These are phyloP conservation scores for Stictocephala bisonia DNA, from an alignment of 2,888 invertebrate species.

Conservation along the genomic window DNA sequence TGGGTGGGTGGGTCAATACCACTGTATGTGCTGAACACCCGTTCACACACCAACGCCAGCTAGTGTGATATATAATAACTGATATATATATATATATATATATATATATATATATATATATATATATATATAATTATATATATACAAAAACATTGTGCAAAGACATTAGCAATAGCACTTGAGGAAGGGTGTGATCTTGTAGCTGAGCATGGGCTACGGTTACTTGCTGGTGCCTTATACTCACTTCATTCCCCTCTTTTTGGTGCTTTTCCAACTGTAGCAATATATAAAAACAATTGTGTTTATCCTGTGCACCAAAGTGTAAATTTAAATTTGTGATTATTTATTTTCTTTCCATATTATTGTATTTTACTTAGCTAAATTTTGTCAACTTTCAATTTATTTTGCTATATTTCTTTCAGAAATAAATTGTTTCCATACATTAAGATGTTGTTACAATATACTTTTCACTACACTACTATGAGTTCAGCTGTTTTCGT, in stretches of 20 bases:
- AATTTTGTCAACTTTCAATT: conserved; percentile 17
- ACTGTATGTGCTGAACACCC: too few species aligned
- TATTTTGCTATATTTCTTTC: conserved; percentile 8
- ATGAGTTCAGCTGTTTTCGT: too few species aligned
- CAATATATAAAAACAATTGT: conserved; percentile 24
- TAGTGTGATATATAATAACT: too few species aligned
- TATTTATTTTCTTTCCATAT: conserved; percentile 28
- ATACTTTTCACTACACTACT: too few species aligned
- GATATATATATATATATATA: too few species aligned
- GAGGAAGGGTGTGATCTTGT: background rate
- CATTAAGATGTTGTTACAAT: background rate
- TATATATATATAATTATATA: too few species aligned
- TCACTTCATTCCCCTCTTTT: conserved; percentile 35
- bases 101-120: too few species aligned
- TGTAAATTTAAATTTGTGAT: conserved; percentile 26
- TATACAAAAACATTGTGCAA: too few species aligned
- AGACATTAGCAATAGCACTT: conserved; percentile 26
- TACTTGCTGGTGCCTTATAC: conserved; percentile 41
- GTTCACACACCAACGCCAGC: too few species aligned
- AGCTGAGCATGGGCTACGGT: conserved; percentile 31
- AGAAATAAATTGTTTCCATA: conserved; percentile 39
- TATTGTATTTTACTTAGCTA: conserved; percentile 34
- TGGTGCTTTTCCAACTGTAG: conserved; percentile 39
- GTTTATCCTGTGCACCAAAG: conserved; percentile 35
- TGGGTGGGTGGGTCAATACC: too few species aligned